Conservation (phyloP, 2,113 vertebrate species). For the Cyanistes caeruleus region DNA sequence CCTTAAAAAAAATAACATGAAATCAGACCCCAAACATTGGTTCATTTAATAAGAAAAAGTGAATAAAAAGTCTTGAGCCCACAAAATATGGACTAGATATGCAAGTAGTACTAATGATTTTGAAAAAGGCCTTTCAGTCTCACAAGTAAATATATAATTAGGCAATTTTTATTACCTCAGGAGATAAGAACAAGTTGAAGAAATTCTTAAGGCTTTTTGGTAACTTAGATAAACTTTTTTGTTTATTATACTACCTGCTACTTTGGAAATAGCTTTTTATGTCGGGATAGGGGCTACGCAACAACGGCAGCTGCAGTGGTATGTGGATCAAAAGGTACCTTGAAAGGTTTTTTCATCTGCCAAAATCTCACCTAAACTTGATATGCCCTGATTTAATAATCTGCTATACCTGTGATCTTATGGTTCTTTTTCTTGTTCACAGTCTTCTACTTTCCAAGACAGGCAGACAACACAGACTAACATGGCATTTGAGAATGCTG, state of each 20-base stretch:
- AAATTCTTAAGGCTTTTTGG: background rate
- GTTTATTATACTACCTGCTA: background rate
- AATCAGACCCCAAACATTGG: background rate
- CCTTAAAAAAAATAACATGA: background rate
- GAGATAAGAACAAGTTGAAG: constrained; percentile 10
- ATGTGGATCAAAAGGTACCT: background rate
- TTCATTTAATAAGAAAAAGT: background rate
- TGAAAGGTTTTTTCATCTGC: background rate
- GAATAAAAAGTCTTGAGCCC: background rate
- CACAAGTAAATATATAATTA: background rate
- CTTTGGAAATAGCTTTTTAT: background rate
- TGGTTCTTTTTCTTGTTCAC: background rate
- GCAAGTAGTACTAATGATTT: background rate
- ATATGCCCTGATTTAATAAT: background rate
- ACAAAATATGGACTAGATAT: background rate
- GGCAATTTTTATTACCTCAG: background rate
- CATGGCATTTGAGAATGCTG: background rate
- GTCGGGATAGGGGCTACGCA: background rate
- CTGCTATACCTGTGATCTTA: background rate
- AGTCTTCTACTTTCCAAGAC: background rate
- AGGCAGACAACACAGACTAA: background rate
- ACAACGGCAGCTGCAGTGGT: background rate
- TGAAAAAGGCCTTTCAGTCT: background rate
- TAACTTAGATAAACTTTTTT: background rate
- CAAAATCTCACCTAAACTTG: background rate